phyloP scores from a whole-genome alignment of 2,113 vertebrate genomes.

The Fulmarus glacialis region DNA sequence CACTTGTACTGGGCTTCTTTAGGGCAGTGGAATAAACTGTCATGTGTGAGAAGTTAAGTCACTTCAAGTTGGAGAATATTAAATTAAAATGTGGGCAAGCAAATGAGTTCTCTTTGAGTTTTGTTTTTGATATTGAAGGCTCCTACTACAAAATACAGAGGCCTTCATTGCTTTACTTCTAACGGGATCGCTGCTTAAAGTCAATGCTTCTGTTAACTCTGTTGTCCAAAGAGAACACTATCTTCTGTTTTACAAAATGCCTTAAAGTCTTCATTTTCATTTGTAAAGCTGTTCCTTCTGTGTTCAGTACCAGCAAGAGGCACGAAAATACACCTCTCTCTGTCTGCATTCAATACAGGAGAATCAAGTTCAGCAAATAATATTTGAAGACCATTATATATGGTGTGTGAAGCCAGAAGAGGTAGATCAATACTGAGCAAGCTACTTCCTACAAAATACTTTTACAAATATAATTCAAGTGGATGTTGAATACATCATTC shows the following conservation, averaged over 20 bases:
- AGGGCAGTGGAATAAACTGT: not conserved
- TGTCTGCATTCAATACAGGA: not conserved
- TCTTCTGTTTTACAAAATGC: not conserved
- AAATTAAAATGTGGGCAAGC: not conserved
- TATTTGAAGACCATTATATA: not conserved
- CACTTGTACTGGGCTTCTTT: not conserved
- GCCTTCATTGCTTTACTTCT: not conserved
- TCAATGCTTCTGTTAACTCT: not conserved
- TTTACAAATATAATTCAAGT: not conserved
- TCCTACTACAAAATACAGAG: not conserved
- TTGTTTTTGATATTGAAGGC: not conserved
- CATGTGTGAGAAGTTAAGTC: not conserved
- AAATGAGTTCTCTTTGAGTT: not conserved
- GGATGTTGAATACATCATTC: not conserved
- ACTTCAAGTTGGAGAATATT: not conserved
- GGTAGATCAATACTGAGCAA: not conserved
- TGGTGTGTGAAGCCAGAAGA: not conserved
- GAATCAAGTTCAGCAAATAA: not conserved
- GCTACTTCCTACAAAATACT: not conserved
- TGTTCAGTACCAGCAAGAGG: not conserved
- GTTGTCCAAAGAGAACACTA: not conserved
- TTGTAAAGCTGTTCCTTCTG: not conserved
- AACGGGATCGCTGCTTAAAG: not conserved
- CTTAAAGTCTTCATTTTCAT: not conserved
- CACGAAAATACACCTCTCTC: not conserved